Evolutionary conservation across 2,797 vertebrate genomes (phyloP).

Genomic region (Enteromius radiatus): DNA sequence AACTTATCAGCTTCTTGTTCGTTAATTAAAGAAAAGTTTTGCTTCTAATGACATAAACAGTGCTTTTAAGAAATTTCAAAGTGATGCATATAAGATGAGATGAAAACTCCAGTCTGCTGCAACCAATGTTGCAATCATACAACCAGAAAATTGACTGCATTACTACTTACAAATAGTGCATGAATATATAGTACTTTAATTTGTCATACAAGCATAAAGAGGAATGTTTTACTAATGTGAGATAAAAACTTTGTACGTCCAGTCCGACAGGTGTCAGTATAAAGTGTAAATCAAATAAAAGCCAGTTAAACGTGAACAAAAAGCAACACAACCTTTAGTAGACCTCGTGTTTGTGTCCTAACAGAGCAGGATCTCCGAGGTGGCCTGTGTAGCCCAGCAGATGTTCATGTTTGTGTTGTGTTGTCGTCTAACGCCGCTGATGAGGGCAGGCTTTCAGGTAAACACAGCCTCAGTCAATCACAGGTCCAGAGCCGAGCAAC

Average conservation of each 20-base stretch:
- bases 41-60: neutral
- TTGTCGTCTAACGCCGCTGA: slow-evolving; percentile 26
- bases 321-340: slow-evolving; percentile 3
- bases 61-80: neutral
- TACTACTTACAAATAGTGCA: neutral
- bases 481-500: slow-evolving; percentile 1
- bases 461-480: slow-evolving; percentile 45
- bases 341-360: slow-evolving; percentile 21
- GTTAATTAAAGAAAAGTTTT: neutral
- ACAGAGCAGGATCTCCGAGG: slow-evolving; percentile 24
- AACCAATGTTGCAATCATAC: neutral
- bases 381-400: slow-evolving; percentile 41
- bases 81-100: neutral
- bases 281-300: neutral
- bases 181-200: too few species aligned
- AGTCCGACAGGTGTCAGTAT: neutral
- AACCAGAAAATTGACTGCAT: neutral
- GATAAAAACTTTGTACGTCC: neutral
- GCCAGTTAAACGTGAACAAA: neutral
- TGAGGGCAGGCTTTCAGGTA: slow-evolving; percentile 47
- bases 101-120: neutral
- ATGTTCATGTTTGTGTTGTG: slow-evolving; percentile 55
- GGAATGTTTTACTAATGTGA: neutral
- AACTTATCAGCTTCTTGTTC: neutral
- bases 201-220: neutral